Conservation (phyloP, 2,888 invertebrate genomes). For the Agrilus mali region DNA sequence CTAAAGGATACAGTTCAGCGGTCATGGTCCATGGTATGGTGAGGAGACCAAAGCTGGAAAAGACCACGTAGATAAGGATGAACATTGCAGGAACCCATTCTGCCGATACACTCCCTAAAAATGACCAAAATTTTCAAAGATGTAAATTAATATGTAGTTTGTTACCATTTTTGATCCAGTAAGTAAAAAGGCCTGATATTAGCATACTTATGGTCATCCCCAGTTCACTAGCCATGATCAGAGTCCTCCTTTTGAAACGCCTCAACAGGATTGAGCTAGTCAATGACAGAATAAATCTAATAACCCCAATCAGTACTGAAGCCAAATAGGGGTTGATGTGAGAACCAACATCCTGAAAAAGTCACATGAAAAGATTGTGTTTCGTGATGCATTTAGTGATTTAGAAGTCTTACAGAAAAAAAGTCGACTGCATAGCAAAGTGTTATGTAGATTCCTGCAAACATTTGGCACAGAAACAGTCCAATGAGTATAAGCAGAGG, state of each 20-base stretch:
- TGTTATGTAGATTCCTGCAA: conserved; percentile 45
- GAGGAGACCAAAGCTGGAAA: conserved; percentile 45
- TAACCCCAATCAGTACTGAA: conserved; percentile 41
- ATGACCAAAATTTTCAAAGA: not conserved
- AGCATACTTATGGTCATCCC: conserved; percentile 43
- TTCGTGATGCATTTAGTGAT: not conserved
- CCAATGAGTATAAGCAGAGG: conserved; percentile 41
- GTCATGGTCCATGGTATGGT: conserved; percentile 51
- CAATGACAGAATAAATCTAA: conserved; percentile 41
- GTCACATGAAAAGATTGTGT: conserved; percentile 2
- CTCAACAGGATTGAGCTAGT: conserved; percentile 41
- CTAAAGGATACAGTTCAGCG: conserved; percentile 45
- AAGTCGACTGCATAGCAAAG: conserved; percentile 45
- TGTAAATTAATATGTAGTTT: not conserved
- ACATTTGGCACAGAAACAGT: conserved; percentile 44
- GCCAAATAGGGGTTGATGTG: conserved; percentile 38
- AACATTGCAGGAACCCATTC: conserved; percentile 36
- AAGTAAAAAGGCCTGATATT: conserved; percentile 40
- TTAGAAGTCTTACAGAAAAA: conserved; percentile 32
- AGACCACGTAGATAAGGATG: conserved; percentile 40
- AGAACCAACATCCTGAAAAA: conserved; percentile 36
- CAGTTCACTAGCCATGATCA: conserved; percentile 38
- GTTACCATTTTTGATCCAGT: conserved; percentile 26
- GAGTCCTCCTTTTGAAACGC: conserved; percentile 37
- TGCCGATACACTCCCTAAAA: conserved; percentile 19